Base-by-base conservation (phyloP, 2,113 vertebrate species). In the Carlito syrichta region DNA sequence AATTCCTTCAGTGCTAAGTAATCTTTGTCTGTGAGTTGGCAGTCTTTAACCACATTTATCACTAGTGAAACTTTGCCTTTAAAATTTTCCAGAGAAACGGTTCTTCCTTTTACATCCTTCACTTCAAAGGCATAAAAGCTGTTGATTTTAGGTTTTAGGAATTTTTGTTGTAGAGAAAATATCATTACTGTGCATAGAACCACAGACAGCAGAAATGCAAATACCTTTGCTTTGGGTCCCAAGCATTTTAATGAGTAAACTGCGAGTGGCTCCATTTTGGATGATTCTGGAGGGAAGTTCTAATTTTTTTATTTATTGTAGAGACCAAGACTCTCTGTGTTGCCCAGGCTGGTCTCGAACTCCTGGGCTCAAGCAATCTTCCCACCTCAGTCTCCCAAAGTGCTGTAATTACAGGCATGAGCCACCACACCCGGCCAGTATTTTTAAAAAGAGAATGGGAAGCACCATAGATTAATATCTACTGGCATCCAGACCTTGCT, bases 41-140 rank as follows among this genome's bases (percentile, higher is more conserved):
- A 99, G 98, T 98, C 98, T 98, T 99, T 99, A 98, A 99, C 99
- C 99, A 99, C 99, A 99, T 99, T 99, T 99, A 99, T 99, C 99
- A 99, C 99, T 97, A 99, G 98, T 91, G 99, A 99, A 89, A 99
- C 99, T 99, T 99, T 99, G 63, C 99, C 99, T 97, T 99, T 98
- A 98, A 99, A 99, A 97, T 99, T 99, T 95, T 99, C 99, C 99
- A 99, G 98, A 56, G 99, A 99, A 77, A 99, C 89, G 0, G 95
- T 97, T 89, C 98, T 99, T 95, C 99, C 99, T 97, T 98, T 99
- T 62, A 99, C 98, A 98, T 99, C 99, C 74, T 98, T 99, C 40
- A 99, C 99, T 97, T 99, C 98, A 5, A 99, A 99, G 16, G 99
- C 98, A 91, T 99, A 99, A 94, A 99, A 99, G 89, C 99, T 99